Evolutionary conservation across 1,140 invertebrate genomes (phyloP).

Genomic region (Lordiphosa collinella): DNA sequence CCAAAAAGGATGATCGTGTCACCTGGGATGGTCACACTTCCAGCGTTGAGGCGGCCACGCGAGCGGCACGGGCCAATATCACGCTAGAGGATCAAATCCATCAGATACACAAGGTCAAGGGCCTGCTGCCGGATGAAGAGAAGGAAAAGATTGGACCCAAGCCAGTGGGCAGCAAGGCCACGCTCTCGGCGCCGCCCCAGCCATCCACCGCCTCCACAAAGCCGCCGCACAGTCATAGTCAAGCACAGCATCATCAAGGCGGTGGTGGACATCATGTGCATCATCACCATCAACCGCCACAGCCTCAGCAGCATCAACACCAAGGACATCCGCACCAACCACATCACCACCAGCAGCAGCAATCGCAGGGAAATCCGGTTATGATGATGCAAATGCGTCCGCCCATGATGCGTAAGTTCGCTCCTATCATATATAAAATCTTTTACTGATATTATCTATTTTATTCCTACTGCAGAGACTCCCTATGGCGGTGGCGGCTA

Average conservation of each 20-base stretch:
- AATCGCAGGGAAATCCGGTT: conserved; percentile 79
- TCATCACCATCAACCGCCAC: conserved; percentile 26
- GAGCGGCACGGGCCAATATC: conserved; percentile 96
- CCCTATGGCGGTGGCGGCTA: conserved; percentile 80
- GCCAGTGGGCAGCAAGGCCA: conserved; percentile 82
- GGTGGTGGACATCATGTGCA: conserved; percentile 40
- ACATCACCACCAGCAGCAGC: conserved; percentile 50
- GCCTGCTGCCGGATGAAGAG: conserved; percentile 94
- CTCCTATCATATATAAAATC: neutral
- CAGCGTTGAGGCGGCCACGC: conserved; percentile 93
- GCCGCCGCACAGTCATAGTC: conserved; percentile 42
- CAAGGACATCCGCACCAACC: conserved; percentile 33
- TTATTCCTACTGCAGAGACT: conserved; percentile 34
- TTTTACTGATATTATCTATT: neutral
- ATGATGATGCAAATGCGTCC: conserved; percentile 86
- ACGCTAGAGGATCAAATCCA: conserved; percentile 98
- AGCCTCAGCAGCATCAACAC: conserved; percentile 44
- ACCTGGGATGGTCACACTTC: conserved; percentile 99
- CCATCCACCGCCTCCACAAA: conserved; percentile 44
- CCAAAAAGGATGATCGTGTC: conserved; percentile 92
- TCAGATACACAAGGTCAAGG: conserved; percentile 97
- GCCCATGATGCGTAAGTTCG: conserved; percentile 81
- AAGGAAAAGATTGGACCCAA: conserved; percentile 95
- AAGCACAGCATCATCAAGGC: conserved; percentile 54
- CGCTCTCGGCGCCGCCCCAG: conserved; percentile 55